Percentiles rank a stretch among this genome's conserved stretches.
phyloP scores from a whole-genome alignment of 2,113 vertebrate species.

The Coptodon rendalli region DNA sequence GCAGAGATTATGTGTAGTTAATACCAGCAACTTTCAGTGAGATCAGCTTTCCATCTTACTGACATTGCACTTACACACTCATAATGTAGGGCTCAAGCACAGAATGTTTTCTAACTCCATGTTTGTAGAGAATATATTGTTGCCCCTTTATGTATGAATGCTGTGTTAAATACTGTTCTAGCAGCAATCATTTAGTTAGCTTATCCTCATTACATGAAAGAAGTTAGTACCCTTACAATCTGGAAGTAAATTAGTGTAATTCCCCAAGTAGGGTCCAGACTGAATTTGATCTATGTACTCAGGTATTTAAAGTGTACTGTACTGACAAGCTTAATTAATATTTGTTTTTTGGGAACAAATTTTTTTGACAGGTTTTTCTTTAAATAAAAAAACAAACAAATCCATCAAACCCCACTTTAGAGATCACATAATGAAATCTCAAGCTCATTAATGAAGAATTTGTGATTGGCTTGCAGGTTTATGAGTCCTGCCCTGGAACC shows the following conservation, averaged over 20 bases:
- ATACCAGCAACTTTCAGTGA: not conserved
- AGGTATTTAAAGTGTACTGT: not conserved
- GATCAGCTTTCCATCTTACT: not conserved
- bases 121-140: not conserved
- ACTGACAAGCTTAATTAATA: not conserved
- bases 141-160: not conserved
- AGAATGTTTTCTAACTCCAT: not conserved
- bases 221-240: not conserved
- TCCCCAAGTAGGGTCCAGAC: accelerated
- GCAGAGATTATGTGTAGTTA: not conserved
- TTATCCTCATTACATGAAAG: not conserved
- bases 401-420: not conserved
- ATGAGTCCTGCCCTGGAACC: not conserved
- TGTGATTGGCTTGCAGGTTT: not conserved
- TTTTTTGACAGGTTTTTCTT: not conserved
- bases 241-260: not conserved
- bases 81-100: accelerated
- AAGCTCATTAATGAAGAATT: accelerated
- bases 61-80: not conserved
- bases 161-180: not conserved
- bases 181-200: not conserved
- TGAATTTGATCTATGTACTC: not conserved
- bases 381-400: accelerated
- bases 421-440: not conserved
- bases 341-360: accelerated